Conservation (phyloP, 2,113 vertebrate species). For the Podarcis muralis region DNA sequence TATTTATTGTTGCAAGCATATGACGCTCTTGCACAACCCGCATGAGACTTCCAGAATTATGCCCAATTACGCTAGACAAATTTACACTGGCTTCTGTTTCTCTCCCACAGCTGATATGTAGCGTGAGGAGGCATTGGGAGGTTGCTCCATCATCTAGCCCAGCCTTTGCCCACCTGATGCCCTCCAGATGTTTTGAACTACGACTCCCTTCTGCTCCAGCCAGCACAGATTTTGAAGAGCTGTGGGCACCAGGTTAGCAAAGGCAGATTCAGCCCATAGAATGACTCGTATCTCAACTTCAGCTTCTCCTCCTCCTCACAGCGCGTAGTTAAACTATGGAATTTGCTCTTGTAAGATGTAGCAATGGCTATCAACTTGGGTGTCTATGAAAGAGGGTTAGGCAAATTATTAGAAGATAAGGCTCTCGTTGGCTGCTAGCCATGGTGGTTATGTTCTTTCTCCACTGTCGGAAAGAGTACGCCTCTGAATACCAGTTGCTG, state of each 20-base stretch:
- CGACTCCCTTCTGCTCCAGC: not conserved
- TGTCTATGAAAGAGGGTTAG: too few relatives aligned
- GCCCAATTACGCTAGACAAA: constrained; percentile 29
- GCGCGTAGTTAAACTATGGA: too few relatives aligned
- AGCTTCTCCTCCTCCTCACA: too few relatives aligned
- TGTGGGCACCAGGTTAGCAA: not conserved
- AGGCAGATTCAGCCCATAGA: not conserved
- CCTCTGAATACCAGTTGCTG: too few relatives aligned
- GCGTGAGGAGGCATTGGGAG: not conserved
- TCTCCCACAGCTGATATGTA: not conserved
- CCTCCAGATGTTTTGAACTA: not conserved
- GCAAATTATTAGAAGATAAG: too few relatives aligned
- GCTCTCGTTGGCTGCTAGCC: too few relatives aligned
- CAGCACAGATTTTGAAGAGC: not conserved
- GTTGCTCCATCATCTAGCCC: not conserved
- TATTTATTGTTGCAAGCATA: constrained; percentile 54
- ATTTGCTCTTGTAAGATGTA: too few relatives aligned
- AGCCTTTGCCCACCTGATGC: not conserved
- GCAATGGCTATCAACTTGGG: too few relatives aligned
- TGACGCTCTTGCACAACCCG: constrained; percentile 41
- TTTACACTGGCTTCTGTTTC: constrained; percentile 38
- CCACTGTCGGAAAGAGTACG: too few relatives aligned
- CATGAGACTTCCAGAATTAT: constrained; percentile 41
- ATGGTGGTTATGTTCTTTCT: too few relatives aligned
- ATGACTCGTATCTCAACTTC: not conserved